Evolutionary conservation across 2,113 vertebrate genomes (phyloP).

Genomic region (Rousettus leschenaultii): DNA sequence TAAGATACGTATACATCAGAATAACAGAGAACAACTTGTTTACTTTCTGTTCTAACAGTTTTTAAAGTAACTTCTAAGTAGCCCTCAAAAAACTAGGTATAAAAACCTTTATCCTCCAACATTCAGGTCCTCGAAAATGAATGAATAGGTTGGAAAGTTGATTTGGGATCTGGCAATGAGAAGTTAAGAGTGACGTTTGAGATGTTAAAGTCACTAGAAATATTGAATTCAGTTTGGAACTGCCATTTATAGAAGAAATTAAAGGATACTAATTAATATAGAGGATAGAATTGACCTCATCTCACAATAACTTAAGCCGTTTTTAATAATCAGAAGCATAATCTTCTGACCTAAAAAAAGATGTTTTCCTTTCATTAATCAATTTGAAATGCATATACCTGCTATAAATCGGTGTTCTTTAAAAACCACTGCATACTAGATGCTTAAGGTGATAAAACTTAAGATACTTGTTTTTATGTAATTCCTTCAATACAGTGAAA

Average conservation of each 20-base stretch:
- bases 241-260: not conserved
- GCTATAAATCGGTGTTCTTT: not conserved
- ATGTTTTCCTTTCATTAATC: not conserved
- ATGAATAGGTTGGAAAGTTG: not conserved
- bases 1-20: not conserved
- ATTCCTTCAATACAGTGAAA: not conserved
- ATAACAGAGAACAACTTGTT: not conserved
- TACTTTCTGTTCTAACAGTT: not conserved
- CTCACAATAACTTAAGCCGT: not conserved
- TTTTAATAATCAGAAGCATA: constrained; percentile 19
- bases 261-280: not conserved
- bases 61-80: not conserved
- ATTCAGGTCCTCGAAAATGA: not conserved
- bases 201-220: not conserved
- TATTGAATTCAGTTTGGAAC: not conserved
- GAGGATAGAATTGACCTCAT: not conserved
- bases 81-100: not conserved
- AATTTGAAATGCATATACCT: not conserved
- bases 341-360: not conserved
- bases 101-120: not conserved
- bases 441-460: not conserved
- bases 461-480: not conserved
- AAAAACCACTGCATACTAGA: not conserved
- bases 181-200: not conserved
- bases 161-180: not conserved